Evolutionary conservation across 2,888 invertebrate species (phyloP), one percentile per base, ranked within the genome.

Genomic region (Bombylius discolor): DNA sequence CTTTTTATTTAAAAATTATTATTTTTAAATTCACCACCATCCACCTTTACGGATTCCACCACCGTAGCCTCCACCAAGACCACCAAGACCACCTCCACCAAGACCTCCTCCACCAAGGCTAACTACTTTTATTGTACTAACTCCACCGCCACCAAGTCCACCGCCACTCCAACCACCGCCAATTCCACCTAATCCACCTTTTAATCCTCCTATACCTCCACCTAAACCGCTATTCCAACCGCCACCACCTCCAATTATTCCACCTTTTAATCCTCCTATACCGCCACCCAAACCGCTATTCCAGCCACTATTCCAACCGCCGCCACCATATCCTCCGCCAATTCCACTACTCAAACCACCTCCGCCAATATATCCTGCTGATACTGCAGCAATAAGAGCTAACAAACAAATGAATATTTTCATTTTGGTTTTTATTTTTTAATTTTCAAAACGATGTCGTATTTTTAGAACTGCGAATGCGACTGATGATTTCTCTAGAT

Each of bases 361-460:
- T 23, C 52, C 52, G 4, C 53, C 34, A 34, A 53, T 44, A 8
- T 49, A 53, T 53, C 53, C 53, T 49, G 53, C 53, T 12, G 53
- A 53, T 14, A 49, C 53, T 5, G 49, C 48, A 5, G 53, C 53
- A n/a, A 49, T 14, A 33, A 53, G 9, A 3, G 14, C 49, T n/a
- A 53, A 33, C 4, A 53, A 34, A 33, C 53, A 49, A 49, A 53
- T n/a, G 45, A 49, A 49, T 6, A 53, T 23, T 44, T 53, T 53
- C 53, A 53, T 53, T 5, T 53, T 53, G 53, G 12, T 11, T 42
- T 11, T 42, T 5, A 11, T 42, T 47, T 47, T 47, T 3, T 23
- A 23, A 23, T 23, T 23, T 23, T 47, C 1, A 31, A 47, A n/a
- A 8, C 5, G 7, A 8, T 14, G 14, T 14, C 7, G 7, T 31